Percentiles rank a stretch among this genome's conserved stretches.
Evolutionary conservation across 1,140 invertebrate genomes (phyloP).

Genomic region (Bicyclus anynana): DNA sequence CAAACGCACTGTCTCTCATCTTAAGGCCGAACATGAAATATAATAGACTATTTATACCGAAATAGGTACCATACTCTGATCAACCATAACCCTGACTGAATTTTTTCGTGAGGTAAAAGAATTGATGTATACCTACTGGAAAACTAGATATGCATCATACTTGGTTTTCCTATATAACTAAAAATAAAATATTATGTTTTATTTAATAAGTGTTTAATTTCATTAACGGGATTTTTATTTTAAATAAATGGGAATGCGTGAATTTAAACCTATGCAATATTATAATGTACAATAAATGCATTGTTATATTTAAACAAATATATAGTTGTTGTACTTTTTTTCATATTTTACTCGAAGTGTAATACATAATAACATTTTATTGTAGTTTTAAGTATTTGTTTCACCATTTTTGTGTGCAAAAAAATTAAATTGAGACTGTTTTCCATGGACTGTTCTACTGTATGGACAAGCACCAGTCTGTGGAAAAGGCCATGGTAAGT

Average conservation of each 20-base stretch:
- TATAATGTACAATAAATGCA: background rate
- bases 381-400: conserved; percentile 4
- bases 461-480: conserved; percentile 50
- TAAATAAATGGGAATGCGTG: background rate
- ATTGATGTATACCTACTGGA: no score
- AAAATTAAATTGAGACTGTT: conserved; percentile 64
- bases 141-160: no score
- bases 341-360: conserved; percentile 7
- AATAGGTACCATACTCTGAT: no score
- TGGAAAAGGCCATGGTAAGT: conserved; percentile 74
- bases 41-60: no score
- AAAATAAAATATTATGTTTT: background rate
- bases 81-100: no score
- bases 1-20: no score
- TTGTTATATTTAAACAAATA: conserved; percentile 3
- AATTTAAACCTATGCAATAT: background rate
- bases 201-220: background rate
- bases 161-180: background rate
- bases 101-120: no score
- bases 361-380: background rate
- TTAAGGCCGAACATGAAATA: no score
- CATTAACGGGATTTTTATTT: background rate
- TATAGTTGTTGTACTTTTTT: conserved; percentile 16
- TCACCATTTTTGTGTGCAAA: conserved; percentile 47
- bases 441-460: conserved; percentile 72